Percentiles rank a stretch among this genome's conserved stretches.
Evolutionary conservation across 2,797 vertebrate genomes (phyloP).

Genomic region (Xenops minutus): DNA sequence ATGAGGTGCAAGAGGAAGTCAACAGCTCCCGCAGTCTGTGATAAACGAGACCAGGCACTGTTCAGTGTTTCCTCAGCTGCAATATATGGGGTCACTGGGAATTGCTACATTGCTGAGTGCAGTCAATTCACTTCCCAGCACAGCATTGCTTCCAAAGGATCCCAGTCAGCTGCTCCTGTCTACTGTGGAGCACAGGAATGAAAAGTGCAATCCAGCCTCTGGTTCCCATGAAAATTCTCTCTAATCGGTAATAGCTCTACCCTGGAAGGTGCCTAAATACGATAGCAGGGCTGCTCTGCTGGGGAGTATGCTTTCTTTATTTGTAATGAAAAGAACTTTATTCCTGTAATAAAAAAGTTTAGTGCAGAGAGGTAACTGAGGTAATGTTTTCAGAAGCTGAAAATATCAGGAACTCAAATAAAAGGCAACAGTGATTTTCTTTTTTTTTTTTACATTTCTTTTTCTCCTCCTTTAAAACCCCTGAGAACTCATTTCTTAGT

Average conservation of each 20-base stretch:
- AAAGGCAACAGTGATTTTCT: not conserved
- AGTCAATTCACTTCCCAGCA: conserved; percentile 5
- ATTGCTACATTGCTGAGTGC: not conserved
- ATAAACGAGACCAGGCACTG: not conserved
- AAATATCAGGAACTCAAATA: not conserved
- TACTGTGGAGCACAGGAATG: not conserved
- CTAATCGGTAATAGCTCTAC: conserved; percentile 33
- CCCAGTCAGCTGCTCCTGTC: not conserved
- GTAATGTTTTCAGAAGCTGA: not conserved
- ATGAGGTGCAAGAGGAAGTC: not conserved
- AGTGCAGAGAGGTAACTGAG: not conserved
- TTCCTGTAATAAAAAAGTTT: not conserved
- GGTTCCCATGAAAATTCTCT: conserved; percentile 55
- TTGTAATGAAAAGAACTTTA: not conserved
- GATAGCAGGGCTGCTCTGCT: not conserved
- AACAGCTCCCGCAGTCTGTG: not conserved
- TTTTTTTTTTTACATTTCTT: not conserved
- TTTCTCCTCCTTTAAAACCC: not conserved
- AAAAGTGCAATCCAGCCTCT: not conserved
- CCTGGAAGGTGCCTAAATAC: not conserved
- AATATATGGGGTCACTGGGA: not conserved
- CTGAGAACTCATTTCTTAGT: not conserved
- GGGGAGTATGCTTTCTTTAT: not conserved
- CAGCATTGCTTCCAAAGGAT: conserved; percentile 37
- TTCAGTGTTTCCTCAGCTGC: not conserved